phyloP scores from a whole-genome alignment of 2,888 invertebrate genomes.

The Holacanthella duospinosa region DNA sequence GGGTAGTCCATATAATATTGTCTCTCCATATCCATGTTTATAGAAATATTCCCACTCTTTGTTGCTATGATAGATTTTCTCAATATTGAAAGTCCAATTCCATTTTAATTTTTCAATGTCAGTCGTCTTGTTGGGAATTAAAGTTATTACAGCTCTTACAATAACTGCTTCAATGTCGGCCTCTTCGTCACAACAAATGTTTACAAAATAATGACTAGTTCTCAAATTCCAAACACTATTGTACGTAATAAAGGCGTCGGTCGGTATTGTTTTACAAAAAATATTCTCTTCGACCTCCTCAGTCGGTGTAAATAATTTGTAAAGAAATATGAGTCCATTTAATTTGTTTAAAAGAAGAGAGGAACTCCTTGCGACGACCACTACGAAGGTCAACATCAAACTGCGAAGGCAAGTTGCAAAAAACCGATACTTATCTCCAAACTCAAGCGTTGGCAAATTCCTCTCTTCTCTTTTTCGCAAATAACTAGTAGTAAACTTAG shows the following conservation, averaged over 20 bases:
- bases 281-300: too few relatives aligned
- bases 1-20: constrained; percentile 35
- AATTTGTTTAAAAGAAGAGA: neutral
- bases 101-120: neutral
- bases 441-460: constrained; percentile 16
- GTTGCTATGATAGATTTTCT: too few relatives aligned
- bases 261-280: too few relatives aligned
- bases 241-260: too few relatives aligned
- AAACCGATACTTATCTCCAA: constrained; percentile 26
- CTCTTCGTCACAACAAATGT: too few relatives aligned
- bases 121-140: neutral
- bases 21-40: constrained; percentile 35
- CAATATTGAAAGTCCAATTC: too few relatives aligned
- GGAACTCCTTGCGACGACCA: neutral
- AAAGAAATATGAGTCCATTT: too few relatives aligned
- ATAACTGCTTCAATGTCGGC: neutral
- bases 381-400: constrained; percentile 35
- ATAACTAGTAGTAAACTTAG: neutral
- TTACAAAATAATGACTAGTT: too few relatives aligned
- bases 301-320: too few relatives aligned
- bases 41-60: too few relatives aligned
- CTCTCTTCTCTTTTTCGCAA: neutral
- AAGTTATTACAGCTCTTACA: neutral
- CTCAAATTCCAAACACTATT: too few relatives aligned
- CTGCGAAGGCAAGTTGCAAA: constrained; percentile 36